Base-by-base conservation (phyloP, 1,140 invertebrate species). In the Meloidogyne exigua region DNA sequence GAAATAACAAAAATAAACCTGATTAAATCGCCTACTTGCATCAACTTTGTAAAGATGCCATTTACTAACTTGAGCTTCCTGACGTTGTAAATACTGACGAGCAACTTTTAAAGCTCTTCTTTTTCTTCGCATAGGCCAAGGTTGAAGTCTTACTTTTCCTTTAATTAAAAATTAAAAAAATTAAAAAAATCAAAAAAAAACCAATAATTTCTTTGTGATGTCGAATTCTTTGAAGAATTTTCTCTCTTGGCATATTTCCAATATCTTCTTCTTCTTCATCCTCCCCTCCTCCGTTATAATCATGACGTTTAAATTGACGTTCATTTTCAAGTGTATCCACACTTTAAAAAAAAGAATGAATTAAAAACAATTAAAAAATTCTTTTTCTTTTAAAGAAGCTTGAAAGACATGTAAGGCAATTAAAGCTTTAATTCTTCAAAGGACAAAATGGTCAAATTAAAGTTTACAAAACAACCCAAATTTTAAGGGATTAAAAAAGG, bases 161-260 rank as follows among this genome's bases (percentile, higher is more conserved):
- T 15, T 44, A 18, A 44, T 15, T 2, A 42, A 42, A 10, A 42
- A 12, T 5, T 5, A 12, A 12, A 12, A 12, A 42, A 42, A 12
- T 5, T 1, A 42, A 42, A 42, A 42, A 42, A 42, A 5, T 42
- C 9, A 42, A 42, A 44, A 44, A 44, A 2, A 44, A 44, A 44
- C 42, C 49, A 62, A 96, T 90, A 0, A 97, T 93, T 88, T 96
- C 94, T 87, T 96, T 96, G 88, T 97, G 94, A 25, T 95, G 88
- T 79, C 92, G 91, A 66, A 98, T 92, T 82, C 94, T 94, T 86
- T 95, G 93, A 83, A 94, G 92, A 73, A 96, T 93, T 88, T 93
- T 92, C 80, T 95, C 93, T 85, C 95, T 84, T 3, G 88, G 86
- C 28, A 86, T 81, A 32, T 81, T 81, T 42, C 78, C 76, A n/a